Evolutionary conservation across 2,888 invertebrate species (phyloP), one percentile per base, ranked within the genome.

Genomic region (Scaptomyza reducta): DNA sequence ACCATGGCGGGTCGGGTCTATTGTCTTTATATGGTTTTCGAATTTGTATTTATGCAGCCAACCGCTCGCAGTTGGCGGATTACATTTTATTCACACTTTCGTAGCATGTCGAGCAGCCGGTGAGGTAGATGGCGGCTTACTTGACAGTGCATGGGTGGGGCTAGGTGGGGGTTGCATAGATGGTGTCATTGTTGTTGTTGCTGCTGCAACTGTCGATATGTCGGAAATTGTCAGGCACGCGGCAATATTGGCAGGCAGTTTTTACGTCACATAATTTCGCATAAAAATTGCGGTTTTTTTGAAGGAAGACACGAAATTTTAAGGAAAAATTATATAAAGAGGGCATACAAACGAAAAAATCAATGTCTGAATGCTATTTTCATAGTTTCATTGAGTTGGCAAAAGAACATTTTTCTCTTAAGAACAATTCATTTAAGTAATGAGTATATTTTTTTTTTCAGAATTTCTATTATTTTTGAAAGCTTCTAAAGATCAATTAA

Each of bases 191-290:
- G 44, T 18, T 29, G 41, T 29, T 33, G 46, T 29, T 41, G 42
- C 27, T 22, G 65, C 44, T 76, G 74, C 73, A 74, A 65, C 71
- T 83, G 77, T 79, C 88, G 70, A 83, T 79, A 63, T 77, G 83
- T 83, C 83, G 83, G 88, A 83, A 88, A 72, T 71, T 86, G 88
- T 88, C 88, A 72, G 70, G 68, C 70, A 77, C 55, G 62, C 59
- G 59, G 57, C 61, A 54, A 45, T 47, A 49, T 38, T 59, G 66
- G 46, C 64, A 61, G 59, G 46, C 64, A 61, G 59, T 45, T 55
- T 38, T 59, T 57, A 45, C 67, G 45, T 67, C 83, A 77, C 80
- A 68, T 79, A 70, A 86, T 82, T 79, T 83, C 55, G 62, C 67
- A 69, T 54, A 64, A 70, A 81, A 81, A 61, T 53, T 10, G 1